Percentiles rank a stretch among this genome's conserved stretches.
Evolutionary conservation across 2,113 vertebrate species (phyloP).

Genomic region (Glareola pratincola): DNA sequence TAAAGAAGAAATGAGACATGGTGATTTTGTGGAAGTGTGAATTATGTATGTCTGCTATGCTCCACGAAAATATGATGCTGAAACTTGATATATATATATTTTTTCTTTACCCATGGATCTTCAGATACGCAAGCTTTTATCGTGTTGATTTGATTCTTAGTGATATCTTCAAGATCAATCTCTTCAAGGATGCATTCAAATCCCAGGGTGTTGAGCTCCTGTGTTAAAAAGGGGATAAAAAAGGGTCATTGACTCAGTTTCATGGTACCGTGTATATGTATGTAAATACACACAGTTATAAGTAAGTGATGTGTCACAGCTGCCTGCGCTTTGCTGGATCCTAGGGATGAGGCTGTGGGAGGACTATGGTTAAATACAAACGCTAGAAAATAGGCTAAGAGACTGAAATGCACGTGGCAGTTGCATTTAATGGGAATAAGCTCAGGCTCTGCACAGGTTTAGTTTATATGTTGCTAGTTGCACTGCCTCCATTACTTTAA

Average conservation of each 20-base stretch:
- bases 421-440: background rate
- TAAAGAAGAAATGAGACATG: background rate
- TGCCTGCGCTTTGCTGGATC: background rate
- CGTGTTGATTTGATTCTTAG: conserved; percentile 40
- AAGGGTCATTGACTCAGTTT: background rate
- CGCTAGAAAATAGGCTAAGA: background rate
- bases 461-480: background rate
- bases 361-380: background rate
- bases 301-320: background rate
- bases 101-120: background rate
- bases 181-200: conserved; percentile 63
- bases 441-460: background rate
- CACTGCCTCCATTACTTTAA: background rate
- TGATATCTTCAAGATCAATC: conserved; percentile 61
- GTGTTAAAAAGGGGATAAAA: background rate
- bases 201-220: conserved; percentile 27
- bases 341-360: background rate
- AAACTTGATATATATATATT: background rate
- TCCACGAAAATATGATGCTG: rapidly evolving
- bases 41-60: background rate
- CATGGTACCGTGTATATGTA: rapidly evolving
- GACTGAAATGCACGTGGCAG: too few species aligned
- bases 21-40: background rate
- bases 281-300: background rate
- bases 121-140: conserved; percentile 48